Percentiles rank a stretch among this genome's conserved stretches.
Conservation (phyloP, 2,888 invertebrate genomes). For the Leptopilina myrica region DNA sequence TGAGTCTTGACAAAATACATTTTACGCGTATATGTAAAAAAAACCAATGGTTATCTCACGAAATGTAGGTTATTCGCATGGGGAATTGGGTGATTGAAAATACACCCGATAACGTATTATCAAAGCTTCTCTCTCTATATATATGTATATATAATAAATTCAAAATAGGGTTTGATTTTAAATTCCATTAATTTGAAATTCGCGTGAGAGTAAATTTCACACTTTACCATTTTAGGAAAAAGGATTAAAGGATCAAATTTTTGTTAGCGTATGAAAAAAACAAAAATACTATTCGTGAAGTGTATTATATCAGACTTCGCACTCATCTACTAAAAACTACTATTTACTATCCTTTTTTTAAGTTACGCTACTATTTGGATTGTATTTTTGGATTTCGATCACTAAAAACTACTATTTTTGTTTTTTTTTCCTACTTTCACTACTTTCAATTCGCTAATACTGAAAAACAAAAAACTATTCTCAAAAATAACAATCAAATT, state of each 20-base stretch:
- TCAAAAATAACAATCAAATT: no score
- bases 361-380: no score
- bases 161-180: not conserved
- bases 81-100: constrained; percentile 32
- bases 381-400: no score
- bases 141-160: constrained; percentile 21
- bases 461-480: no score
- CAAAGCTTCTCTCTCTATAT: constrained; percentile 21
- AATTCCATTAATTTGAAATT: constrained; percentile 37
- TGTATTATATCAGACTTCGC: no score
- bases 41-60: constrained; percentile 7
- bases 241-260: not conserved
- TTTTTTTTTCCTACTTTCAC: no score
- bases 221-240: not conserved
- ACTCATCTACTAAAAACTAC: no score
- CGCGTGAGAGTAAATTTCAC: not conserved
- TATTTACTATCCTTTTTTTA: no score
- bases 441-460: no score
- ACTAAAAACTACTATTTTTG: no score
- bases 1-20: not conserved
- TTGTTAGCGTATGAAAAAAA: not conserved
- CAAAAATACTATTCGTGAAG: no score
- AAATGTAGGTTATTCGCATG: constrained; percentile 19
- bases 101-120: constrained; percentile 35
- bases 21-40: not conserved